These are phyloP conservation scores for Ceramica pisi DNA, from an alignment of 2,888 invertebrate species.

Conservation along the genomic window DNA sequence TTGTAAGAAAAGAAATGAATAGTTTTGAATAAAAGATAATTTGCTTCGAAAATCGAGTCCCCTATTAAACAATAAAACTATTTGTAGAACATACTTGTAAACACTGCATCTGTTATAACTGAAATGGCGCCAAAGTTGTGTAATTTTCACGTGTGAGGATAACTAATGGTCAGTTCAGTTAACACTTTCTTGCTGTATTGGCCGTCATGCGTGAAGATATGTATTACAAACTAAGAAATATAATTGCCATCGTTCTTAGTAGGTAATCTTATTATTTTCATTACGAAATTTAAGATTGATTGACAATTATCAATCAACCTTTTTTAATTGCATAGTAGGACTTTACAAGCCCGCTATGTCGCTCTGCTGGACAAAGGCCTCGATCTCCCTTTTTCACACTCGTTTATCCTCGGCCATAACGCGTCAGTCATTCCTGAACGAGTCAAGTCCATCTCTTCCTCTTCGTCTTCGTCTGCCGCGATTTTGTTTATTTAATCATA, in stretches of 20 bases:
- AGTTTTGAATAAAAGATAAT: neutral
- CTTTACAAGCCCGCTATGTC: neutral
- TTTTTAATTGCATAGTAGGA: neutral
- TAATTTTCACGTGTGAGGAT: constrained; percentile 48
- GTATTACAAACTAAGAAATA: constrained; percentile 24
- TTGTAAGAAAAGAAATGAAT: neutral
- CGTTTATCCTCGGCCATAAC: neutral
- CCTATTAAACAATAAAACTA: constrained; percentile 38
- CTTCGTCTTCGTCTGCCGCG: neutral
- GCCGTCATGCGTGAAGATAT: constrained; percentile 48
- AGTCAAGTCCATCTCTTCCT: neutral
- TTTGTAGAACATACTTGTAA: constrained; percentile 49
- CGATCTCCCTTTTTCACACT: neutral
- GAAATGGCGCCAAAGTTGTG: constrained; percentile 60
- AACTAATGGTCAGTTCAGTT: constrained; percentile 35
- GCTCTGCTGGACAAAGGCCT: neutral
- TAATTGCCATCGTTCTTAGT: neutral
- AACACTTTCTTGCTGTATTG: constrained; percentile 56
- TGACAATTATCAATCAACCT: neutral
- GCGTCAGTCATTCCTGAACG: no score
- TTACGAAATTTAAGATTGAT: constrained; percentile 1
- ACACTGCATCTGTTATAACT: constrained; percentile 40
- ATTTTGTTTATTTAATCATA: neutral
- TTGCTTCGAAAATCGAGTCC: constrained; percentile 6
- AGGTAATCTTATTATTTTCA: constrained; percentile 21